Evolutionary conservation across 2,888 invertebrate species (phyloP).

Genomic region (Laothoe populi): DNA sequence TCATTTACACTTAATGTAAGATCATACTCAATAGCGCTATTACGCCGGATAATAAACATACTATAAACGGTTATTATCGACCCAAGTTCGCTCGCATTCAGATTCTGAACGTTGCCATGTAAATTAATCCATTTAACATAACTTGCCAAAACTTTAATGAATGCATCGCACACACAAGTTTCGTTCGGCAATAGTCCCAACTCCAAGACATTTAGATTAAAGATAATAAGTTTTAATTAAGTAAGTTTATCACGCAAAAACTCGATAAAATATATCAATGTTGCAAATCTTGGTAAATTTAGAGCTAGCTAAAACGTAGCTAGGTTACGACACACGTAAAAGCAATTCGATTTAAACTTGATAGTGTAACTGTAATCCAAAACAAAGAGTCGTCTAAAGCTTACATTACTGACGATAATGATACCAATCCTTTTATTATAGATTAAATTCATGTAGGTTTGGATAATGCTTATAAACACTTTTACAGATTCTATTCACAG

Average conservation of each 20-base stretch:
- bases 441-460: too few species aligned
- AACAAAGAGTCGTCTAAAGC: too few species aligned
- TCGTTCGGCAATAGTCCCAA: conserved; percentile 12
- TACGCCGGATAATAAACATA: neutral
- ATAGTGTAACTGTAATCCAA: too few species aligned
- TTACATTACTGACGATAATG: too few species aligned
- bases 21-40: neutral
- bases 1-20: neutral
- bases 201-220: conserved; percentile 15
- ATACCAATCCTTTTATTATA: too few species aligned
- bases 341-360: neutral
- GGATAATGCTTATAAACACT: too few species aligned
- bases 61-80: conserved; percentile 2
- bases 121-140: conserved; percentile 23
- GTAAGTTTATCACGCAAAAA: conserved; percentile 21
- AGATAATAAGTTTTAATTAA: conserved; percentile 23
- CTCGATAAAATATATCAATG: conserved; percentile 2
- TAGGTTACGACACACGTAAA: too few species aligned
- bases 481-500: too few species aligned
- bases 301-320: neutral
- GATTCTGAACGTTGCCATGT: conserved; percentile 18
- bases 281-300: neutral
- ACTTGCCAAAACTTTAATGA: conserved; percentile 23
- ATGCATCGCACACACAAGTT: conserved; percentile 7
- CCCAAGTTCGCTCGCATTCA: conserved; percentile 5